Percentiles rank a stretch among this genome's conserved stretches.
Conservation (phyloP, 2,888 invertebrate genomes). For the Callinectes sapidus region DNA sequence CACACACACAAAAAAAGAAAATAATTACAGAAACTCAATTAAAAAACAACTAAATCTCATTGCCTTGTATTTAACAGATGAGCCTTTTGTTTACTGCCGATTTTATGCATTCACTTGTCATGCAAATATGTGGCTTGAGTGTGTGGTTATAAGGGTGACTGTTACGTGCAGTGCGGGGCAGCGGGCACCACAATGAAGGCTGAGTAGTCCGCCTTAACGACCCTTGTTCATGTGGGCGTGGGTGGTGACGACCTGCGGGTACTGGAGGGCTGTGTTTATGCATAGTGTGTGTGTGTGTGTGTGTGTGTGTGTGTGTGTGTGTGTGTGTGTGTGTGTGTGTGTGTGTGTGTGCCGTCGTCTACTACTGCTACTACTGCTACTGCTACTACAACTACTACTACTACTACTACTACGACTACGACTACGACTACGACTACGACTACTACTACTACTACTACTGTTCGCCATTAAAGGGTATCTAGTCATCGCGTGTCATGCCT, state of each 20-base stretch:
- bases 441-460: background rate
- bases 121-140: background rate
- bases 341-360: no score
- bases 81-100: background rate
- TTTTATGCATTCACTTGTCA: background rate
- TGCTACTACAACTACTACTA: conserved; percentile 15
- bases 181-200: conserved; percentile 2
- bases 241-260: conserved; percentile 4
- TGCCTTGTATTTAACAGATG: background rate
- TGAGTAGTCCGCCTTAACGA: background rate
- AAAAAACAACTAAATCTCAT: background rate
- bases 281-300: background rate
- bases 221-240: conserved; percentile 19
- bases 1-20: background rate
- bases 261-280: background rate
- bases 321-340: background rate
- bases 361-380: no score
- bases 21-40: background rate
- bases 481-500: conserved; percentile 1
- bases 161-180: background rate
- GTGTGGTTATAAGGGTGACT: background rate
- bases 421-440: background rate
- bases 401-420: background rate
- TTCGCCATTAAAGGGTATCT: background rate
- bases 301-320: background rate